Percentiles rank a stretch among this genome's conserved stretches.
These are phyloP conservation scores for Fregetta grallaria DNA, from an alignment of 2,113 vertebrate species.

Conservation along the genomic window DNA sequence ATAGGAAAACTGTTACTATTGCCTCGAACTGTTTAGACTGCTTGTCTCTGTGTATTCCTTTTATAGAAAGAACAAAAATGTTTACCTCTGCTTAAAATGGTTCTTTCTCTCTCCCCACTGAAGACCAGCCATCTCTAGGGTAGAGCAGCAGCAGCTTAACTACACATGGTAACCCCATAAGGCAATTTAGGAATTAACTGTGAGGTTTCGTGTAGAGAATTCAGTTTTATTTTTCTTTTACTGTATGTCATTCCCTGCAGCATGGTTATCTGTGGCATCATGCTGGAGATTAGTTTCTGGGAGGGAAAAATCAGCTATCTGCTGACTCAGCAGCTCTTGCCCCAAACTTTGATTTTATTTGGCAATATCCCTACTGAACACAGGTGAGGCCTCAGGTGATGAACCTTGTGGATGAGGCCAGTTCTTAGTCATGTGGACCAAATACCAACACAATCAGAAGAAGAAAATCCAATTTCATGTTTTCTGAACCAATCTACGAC, in stretches of 20 bases:
- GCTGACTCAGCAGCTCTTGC: neutral
- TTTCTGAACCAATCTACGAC: neutral
- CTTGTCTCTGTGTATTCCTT: slow-evolving; percentile 52
- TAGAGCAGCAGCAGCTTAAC: neutral
- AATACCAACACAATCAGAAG: neutral
- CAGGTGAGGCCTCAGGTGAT: neutral
- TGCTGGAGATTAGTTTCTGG: neutral
- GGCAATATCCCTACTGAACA: neutral
- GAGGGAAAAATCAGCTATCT: neutral
- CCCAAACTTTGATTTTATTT: neutral
- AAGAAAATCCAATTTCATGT: neutral
- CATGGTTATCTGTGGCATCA: neutral
- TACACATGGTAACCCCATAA: neutral
- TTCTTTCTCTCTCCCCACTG: neutral
- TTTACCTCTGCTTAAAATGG: slow-evolving; percentile 19
- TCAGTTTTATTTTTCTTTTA: neutral
- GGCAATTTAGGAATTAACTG: neutral
- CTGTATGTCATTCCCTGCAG: neutral
- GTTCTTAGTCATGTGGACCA: neutral
- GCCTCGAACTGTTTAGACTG: slow-evolving; percentile 27
- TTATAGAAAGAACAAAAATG: slow-evolving; percentile 52
- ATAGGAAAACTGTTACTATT: neutral
- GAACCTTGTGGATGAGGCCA: neutral
- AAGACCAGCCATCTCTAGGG: neutral
- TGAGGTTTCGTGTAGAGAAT: neutral